Evolutionary conservation across 2,113 vertebrate species (phyloP).

Genomic region (Litocranius walleri): DNA sequence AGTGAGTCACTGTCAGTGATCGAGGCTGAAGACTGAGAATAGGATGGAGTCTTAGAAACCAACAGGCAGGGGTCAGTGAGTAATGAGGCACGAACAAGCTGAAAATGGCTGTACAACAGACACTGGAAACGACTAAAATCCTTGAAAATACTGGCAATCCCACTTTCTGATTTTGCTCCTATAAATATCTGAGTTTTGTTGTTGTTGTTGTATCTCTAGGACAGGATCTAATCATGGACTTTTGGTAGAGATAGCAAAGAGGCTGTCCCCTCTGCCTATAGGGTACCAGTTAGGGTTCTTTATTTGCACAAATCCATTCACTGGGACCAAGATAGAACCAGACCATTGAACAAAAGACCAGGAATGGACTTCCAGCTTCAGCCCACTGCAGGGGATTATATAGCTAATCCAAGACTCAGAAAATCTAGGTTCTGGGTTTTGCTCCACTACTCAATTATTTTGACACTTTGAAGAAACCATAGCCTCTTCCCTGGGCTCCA

Average conservation of each 20-base stretch:
- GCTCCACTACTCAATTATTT: neutral
- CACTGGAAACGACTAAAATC: slow-evolving; percentile 13
- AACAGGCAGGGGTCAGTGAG: slow-evolving; percentile 53
- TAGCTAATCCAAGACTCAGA: neutral
- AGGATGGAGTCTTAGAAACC: slow-evolving; percentile 27
- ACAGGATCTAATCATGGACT: slow-evolving; percentile 3
- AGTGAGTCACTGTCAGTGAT: slow-evolving; percentile 50
- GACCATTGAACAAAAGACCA: neutral
- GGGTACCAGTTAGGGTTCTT: neutral
- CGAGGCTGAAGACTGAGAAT: slow-evolving; percentile 33
- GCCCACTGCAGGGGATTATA: neutral
- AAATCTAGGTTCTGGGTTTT: neutral
- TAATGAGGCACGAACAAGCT: slow-evolving; percentile 44
- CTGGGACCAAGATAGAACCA: neutral
- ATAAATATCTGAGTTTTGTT: slow-evolving; percentile 23
- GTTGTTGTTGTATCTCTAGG: slow-evolving; percentile 2
- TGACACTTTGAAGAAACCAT: neutral
- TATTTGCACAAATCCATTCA: neutral
- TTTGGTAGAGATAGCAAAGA: neutral
- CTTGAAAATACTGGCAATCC: slow-evolving; percentile 41
- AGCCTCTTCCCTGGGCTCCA: neutral
- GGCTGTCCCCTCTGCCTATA: neutral
- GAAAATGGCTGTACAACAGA: slow-evolving; percentile 59
- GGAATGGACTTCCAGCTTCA: neutral
- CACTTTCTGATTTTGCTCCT: slow-evolving; percentile 10